Percentiles rank a stretch among this genome's conserved stretches.
These are phyloP conservation scores for Synergus itoensis DNA, from an alignment of 2,888 invertebrate genomes.

Conservation along the genomic window DNA sequence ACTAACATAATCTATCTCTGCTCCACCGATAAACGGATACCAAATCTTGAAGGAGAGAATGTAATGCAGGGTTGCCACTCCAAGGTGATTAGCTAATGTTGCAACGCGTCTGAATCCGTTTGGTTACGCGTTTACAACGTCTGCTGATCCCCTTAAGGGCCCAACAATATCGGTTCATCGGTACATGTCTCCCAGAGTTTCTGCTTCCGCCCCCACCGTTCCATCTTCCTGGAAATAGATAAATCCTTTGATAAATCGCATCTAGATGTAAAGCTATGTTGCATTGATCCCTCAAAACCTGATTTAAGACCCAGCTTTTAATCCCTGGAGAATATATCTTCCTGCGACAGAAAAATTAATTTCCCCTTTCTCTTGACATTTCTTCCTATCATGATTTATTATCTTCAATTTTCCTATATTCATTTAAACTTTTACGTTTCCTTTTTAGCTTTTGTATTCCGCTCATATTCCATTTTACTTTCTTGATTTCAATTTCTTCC, in stretches of 20 bases:
- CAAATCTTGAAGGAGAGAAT: slow-evolving; percentile 42
- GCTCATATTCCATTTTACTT: not conserved
- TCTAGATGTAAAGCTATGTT: not conserved
- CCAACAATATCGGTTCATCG: slow-evolving; percentile 6
- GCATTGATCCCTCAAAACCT: not conserved
- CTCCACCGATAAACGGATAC: slow-evolving; percentile 37
- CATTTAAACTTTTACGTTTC: no score
- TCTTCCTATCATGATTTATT: not conserved
- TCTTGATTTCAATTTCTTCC: slow-evolving; percentile 44
- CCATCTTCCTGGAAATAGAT: not conserved
- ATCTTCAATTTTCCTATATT: not conserved
- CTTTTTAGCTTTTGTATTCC: slow-evolving; percentile 6
- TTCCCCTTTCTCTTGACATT: no score
- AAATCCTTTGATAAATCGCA: not conserved
- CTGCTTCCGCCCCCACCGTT: not conserved
- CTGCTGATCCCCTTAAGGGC: slow-evolving; percentile 46
- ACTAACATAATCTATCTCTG: slow-evolving; percentile 66
- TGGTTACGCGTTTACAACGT: slow-evolving; percentile 58
- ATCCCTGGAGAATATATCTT: not conserved
- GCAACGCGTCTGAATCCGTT: slow-evolving; percentile 48
- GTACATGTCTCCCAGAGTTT: not conserved
- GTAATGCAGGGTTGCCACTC: slow-evolving; percentile 56
- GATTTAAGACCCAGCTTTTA: not conserved
- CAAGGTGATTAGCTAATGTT: slow-evolving; percentile 68
- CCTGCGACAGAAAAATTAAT: no score